Conservation (phyloP, 1,140 invertebrate genomes). For the Agrypnia vestita region DNA sequence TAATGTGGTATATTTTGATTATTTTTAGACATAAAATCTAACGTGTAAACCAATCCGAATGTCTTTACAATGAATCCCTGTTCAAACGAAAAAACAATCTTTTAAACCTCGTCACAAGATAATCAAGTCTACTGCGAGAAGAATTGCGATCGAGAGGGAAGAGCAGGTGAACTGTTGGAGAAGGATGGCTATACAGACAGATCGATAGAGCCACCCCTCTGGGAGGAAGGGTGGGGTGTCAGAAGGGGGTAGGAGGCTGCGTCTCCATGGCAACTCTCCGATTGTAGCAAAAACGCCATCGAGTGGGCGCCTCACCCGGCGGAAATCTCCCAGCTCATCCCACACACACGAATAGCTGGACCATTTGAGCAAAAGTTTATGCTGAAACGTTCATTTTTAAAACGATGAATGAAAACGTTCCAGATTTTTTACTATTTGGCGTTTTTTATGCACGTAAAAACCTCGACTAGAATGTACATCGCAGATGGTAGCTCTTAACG, state of each 20-base stretch:
- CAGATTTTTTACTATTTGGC: slow-evolving; percentile 9
- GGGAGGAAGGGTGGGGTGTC: not conserved
- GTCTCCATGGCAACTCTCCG: slow-evolving; percentile 40
- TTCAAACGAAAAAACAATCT: too few relatives aligned
- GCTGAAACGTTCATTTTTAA: not conserved
- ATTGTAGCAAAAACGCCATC: slow-evolving; percentile 44
- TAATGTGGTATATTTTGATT: too few relatives aligned
- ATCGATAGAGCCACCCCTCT: slow-evolving; percentile 45
- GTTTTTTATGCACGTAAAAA: not conserved
- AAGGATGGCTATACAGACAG: slow-evolving; percentile 31
- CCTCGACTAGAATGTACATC: not conserved
- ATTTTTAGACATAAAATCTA: too few relatives aligned
- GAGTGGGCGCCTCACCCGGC: slow-evolving; percentile 41
- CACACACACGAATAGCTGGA: slow-evolving; percentile 7
- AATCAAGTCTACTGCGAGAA: slow-evolving; percentile 4
- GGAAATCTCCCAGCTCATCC: slow-evolving; percentile 13
- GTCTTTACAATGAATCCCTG: too few relatives aligned
- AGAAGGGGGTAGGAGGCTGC: slow-evolving; percentile 30
- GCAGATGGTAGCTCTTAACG: not conserved
- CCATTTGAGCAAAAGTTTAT: slow-evolving; percentile 14
- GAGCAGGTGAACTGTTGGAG: slow-evolving; percentile 19
- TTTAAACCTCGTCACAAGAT: not conserved
- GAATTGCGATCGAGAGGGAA: slow-evolving; percentile 14
- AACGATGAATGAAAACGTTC: not conserved
- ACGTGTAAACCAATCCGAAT: too few relatives aligned